phyloP scores from a whole-genome alignment of 1,140 invertebrate species.

The Calliphora vicina region DNA sequence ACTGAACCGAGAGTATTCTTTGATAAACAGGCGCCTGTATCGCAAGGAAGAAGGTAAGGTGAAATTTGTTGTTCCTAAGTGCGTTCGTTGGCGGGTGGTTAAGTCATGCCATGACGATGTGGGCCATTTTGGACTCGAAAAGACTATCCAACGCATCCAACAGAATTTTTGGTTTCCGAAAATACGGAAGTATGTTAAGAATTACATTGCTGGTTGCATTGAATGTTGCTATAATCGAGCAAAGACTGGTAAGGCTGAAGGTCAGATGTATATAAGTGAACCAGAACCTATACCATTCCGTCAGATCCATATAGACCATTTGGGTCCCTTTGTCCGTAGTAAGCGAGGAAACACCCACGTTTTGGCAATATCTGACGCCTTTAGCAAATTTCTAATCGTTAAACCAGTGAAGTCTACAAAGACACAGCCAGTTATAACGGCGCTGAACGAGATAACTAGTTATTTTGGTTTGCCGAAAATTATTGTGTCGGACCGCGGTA shows the following conservation, averaged over 20 bases:
- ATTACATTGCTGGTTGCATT: constrained; percentile 40
- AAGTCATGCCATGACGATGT: constrained; percentile 49
- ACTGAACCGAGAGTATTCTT: constrained; percentile 26
- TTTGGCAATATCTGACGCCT: constrained; percentile 62
- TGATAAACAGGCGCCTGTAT: constrained; percentile 32
- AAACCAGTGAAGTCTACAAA: constrained; percentile 39
- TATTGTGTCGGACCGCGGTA: constrained; percentile 47
- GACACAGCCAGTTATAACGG: constrained; percentile 46
- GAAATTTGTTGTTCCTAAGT: constrained; percentile 34
- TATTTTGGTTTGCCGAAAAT: constrained; percentile 40
- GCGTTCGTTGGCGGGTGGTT: constrained; percentile 36
- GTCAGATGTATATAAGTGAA: constrained; percentile 46
- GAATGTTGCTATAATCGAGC: constrained; percentile 46
- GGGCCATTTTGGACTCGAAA: constrained; percentile 47
- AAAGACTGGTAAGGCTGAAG: constrained; percentile 43
- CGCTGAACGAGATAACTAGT: constrained; percentile 39
- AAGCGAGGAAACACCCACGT: constrained; percentile 61
- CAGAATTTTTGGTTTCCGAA: constrained; percentile 49
- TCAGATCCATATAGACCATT: constrained; percentile 52
- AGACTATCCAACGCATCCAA: constrained; percentile 43
- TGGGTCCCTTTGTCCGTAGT: constrained; percentile 47
- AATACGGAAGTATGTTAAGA: constrained; percentile 46
- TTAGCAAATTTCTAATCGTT: constrained; percentile 41
- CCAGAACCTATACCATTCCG: constrained; percentile 50
- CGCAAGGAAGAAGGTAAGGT: background rate